Conservation (phyloP, 2,113 vertebrate species). For the Patagioenas fasciata region DNA sequence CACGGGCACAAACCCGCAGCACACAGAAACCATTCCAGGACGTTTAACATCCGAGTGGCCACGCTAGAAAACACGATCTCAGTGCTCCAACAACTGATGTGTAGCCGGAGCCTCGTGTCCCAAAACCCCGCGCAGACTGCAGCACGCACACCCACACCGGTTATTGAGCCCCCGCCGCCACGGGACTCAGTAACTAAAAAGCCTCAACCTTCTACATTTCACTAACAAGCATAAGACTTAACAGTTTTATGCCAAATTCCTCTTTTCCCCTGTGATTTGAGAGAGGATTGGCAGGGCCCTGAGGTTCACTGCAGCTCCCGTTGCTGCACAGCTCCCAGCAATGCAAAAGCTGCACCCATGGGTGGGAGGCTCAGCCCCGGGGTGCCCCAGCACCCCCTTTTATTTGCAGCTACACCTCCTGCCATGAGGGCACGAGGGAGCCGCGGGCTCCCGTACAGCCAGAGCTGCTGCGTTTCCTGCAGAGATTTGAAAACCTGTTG, state of each 20-base stretch:
- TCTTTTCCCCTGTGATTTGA: not conserved
- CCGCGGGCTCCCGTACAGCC: not conserved
- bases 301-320: not conserved
- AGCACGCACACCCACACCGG: not conserved
- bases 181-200: not conserved
- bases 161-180: not conserved
- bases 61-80: not conserved
- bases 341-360: not conserved
- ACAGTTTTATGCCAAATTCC: constrained; percentile 41
- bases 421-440: not conserved
- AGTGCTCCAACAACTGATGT: not conserved
- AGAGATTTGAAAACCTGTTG: constrained; percentile 67
- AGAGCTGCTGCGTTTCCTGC: constrained; percentile 34
- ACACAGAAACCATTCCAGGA: constrained; percentile 32
- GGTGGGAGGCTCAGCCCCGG: not conserved
- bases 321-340: not conserved
- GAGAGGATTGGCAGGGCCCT: not conserved
- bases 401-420: not conserved
- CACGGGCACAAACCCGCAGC: constrained; percentile 48
- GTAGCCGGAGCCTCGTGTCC: not conserved
- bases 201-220: constrained; percentile 8
- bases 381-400: not conserved
- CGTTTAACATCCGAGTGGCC: not conserved
- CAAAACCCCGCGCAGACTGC: not conserved
- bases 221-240: not conserved